phyloP scores from a whole-genome alignment of 1,140 invertebrate species.

The Drosophila chauvacae region DNA sequence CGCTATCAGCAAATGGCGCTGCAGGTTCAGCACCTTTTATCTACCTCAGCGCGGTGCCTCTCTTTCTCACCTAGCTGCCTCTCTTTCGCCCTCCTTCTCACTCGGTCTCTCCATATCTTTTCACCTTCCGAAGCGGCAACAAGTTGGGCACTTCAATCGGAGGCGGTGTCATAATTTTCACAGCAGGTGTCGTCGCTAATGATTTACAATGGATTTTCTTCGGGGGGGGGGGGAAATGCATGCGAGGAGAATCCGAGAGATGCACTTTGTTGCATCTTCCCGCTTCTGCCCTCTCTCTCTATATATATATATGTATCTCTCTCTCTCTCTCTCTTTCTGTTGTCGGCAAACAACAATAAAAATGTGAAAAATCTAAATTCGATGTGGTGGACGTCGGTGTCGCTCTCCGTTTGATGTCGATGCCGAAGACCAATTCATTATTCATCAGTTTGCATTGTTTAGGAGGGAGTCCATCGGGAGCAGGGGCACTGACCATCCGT shows the following conservation, averaged over 20 bases:
- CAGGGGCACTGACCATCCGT: background rate
- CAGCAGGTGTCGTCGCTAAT: conserved; percentile 83
- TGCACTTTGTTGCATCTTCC: conserved; percentile 41
- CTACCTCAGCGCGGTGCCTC: conserved; percentile 12
- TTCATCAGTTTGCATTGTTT: conserved; percentile 59
- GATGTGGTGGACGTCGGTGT: conserved; percentile 55
- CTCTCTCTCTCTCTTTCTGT: conserved; percentile 4
- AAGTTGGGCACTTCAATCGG: conserved; percentile 75
- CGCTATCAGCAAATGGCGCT: conserved; percentile 69
- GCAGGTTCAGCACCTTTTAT: conserved; percentile 75
- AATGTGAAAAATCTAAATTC: conserved; percentile 70
- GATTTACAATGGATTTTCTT: conserved; percentile 63
- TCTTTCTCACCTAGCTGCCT: background rate
- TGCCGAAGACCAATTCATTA: conserved; percentile 73
- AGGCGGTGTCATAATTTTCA: conserved; percentile 84
- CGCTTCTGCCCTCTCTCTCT: background rate
- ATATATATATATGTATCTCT: background rate
- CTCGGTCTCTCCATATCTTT: background rate
- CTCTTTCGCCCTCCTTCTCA: background rate
- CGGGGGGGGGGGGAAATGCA: background rate
- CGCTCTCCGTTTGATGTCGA: conserved; percentile 45
- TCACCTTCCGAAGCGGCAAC: conserved; percentile 49
- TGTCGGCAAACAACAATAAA: conserved; percentile 76
- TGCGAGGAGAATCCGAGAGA: background rate
- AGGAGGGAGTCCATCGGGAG: conserved; percentile 2